These are phyloP conservation scores for Montipora efflorescens DNA, from an alignment of 64 coral and sea anemone genomes.

Conservation along the genomic window DNA sequence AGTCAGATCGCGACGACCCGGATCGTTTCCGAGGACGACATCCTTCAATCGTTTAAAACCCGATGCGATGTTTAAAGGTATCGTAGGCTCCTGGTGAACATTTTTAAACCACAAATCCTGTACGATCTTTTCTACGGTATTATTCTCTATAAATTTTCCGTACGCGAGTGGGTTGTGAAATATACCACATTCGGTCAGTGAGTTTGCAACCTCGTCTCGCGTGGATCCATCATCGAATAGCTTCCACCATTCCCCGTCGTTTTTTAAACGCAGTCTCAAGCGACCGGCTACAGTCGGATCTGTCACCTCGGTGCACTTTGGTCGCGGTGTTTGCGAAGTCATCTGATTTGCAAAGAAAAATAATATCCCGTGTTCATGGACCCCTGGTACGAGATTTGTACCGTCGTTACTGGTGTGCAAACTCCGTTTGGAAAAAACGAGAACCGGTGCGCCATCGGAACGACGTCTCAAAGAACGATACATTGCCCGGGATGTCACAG, in stretches of 20 bases:
- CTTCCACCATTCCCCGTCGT: background rate
- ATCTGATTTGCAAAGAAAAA: background rate
- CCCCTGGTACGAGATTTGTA: background rate
- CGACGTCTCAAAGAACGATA: background rate
- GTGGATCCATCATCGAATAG: background rate
- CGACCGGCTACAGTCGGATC: background rate
- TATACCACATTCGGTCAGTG: background rate
- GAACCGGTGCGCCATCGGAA: background rate
- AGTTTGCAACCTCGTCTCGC: background rate
- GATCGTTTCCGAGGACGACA: background rate
- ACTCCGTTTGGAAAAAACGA: background rate
- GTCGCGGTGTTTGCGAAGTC: background rate
- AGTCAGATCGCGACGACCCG: background rate
- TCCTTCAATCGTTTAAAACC: background rate
- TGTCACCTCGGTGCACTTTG: background rate
- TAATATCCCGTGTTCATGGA: background rate
- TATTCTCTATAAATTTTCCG: background rate
- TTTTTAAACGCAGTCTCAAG: background rate
- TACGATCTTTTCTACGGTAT: background rate
- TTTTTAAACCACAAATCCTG: background rate
- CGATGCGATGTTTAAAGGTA: background rate
- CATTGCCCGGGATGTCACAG: constrained; percentile 5
- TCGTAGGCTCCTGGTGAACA: background rate
- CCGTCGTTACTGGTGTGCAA: background rate
- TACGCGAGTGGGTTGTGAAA: background rate